These are phyloP conservation scores for Nixonia krombeini DNA, from an alignment of 1,140 invertebrate genomes.

Conservation along the genomic window DNA sequence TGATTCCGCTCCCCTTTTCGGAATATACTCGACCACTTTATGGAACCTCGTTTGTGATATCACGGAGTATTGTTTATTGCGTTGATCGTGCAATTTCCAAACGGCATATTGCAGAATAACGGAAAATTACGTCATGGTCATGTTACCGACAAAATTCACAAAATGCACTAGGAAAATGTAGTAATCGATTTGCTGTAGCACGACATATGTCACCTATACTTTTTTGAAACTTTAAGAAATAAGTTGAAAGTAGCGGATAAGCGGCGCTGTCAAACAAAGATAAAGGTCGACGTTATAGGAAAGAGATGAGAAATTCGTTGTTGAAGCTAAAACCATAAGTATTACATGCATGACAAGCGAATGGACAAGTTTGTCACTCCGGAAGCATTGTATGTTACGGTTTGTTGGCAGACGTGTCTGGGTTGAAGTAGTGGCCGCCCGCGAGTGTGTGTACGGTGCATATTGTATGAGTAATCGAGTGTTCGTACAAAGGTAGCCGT, in stretches of 20 bases:
- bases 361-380: constrained; percentile 17
- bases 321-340: not conserved
- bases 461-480: constrained; percentile 26
- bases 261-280: not conserved
- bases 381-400: constrained; percentile 8
- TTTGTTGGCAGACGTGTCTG: constrained; percentile 15
- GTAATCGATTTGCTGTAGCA: too few species aligned
- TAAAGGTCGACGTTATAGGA: not conserved
- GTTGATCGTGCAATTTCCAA: too few species aligned
- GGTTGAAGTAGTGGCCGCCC: not conserved
- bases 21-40: too few species aligned
- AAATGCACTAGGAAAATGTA: too few species aligned
- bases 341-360: constrained; percentile 18
- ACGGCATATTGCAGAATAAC: too few species aligned
- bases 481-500: constrained; percentile 11
- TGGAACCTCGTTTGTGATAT: too few species aligned
- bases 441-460: constrained; percentile 3
- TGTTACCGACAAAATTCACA: too few species aligned
- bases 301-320: not conserved
- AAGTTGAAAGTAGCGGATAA: too few species aligned
- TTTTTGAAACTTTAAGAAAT: too few species aligned
- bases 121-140: too few species aligned
- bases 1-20: not conserved
- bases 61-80: too few species aligned
- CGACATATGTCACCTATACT: too few species aligned